phyloP scores from a whole-genome alignment of 1,140 invertebrate genomes.

The Saccostrea glomerata region DNA sequence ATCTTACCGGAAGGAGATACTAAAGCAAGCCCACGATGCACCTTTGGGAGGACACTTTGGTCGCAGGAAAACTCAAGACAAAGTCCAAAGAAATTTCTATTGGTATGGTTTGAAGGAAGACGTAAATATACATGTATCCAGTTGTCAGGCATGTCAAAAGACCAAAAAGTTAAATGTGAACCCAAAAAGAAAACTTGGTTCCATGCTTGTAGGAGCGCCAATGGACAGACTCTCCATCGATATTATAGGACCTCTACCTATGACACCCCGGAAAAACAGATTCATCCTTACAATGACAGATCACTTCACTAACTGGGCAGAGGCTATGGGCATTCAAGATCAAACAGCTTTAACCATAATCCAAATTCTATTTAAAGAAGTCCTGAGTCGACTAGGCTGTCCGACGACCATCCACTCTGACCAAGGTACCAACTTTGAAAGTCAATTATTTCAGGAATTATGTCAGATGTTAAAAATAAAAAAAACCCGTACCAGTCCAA shows the following conservation, averaged over 20 bases:
- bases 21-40: background rate
- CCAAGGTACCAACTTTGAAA: background rate
- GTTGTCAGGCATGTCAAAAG: background rate
- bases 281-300: too few relatives aligned
- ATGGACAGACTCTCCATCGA: background rate
- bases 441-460: background rate
- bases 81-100: background rate
- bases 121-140: background rate
- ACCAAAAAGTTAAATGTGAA: background rate
- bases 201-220: conserved; percentile 15
- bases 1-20: background rate
- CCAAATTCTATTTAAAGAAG: background rate
- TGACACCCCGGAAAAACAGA: too few relatives aligned
- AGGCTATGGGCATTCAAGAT: too few relatives aligned
- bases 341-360: too few relatives aligned
- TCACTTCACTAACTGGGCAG: too few relatives aligned
- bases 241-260: background rate
- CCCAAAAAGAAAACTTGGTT: background rate
- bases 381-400: background rate
- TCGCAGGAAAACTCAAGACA: background rate
- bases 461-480: background rate
- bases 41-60: background rate
- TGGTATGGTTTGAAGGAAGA: background rate
- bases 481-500: background rate
- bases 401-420: background rate